Evolutionary conservation across 2,888 invertebrate species (phyloP), one percentile per base, ranked within the genome.

Genomic region (Ochlodes sylvanus): DNA sequence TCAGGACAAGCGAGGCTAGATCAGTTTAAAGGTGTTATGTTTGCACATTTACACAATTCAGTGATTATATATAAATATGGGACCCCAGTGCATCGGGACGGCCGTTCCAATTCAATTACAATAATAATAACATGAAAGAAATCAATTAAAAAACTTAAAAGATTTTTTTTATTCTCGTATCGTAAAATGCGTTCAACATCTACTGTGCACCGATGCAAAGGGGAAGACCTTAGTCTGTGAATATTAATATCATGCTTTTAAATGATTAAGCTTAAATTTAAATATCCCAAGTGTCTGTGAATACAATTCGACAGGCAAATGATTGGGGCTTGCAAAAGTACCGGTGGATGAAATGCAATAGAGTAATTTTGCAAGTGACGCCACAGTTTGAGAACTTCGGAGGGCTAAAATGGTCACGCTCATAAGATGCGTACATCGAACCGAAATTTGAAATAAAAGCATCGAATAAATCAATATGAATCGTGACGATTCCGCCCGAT

Each of bases 1-100:
- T 90, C 89, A 85, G 93, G 92, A 92, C 84, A 93, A 93, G 93
- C 93, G 88, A 92, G 93, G 93, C 92, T 84, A 87, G 87, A 84
- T 89, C 89, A 87, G 87, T 83, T 86, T 86, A 86, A 78, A 83
- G 90, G 92, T 89, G 92, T 92, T 91, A 90, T 86, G 84, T 83
- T 86, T 90, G 91, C 92, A 90, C 92, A 90, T 88, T 87, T 92
- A 91, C 86, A 90, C 88, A 92, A 80, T 82, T 87, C 84, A 85
- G 88, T 90, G 90, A 89, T 85, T 86, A 86, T 79, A 84, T 76
- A 81, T 80, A 82, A 76, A 80, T 76, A 75, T 82, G 82, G 55
- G 55, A 17, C 82, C 79, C 83, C 81, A 79, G 79, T 76, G 81
- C 80, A 76, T 70, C 69, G 63, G 67, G 27, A 12, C 68, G 69